Percentiles rank a stretch among this genome's conserved stretches.
Conservation (phyloP, 2,113 vertebrate species). For the Circaetus cinerascens region DNA sequence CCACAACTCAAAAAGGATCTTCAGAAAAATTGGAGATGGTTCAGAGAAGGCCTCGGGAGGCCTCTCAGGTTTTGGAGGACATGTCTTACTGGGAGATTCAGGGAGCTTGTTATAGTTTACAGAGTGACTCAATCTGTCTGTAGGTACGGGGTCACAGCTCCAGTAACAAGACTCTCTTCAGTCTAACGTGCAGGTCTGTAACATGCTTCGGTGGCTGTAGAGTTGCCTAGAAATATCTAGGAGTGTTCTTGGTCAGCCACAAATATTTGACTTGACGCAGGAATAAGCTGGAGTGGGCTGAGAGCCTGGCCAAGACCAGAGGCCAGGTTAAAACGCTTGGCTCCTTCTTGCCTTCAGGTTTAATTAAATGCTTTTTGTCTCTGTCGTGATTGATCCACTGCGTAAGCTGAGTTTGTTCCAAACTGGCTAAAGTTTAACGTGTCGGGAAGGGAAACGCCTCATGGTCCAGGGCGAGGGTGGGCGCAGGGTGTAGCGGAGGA, state of each 20-base stretch:
- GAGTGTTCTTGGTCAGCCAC: conserved; percentile 36
- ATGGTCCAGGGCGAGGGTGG: background rate
- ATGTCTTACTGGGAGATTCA: background rate
- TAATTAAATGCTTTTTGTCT: background rate
- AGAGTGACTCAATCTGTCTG: background rate
- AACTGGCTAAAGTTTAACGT: background rate
- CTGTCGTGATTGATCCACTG: background rate
- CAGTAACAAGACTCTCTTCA: background rate
- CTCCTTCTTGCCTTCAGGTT: conserved; percentile 3
- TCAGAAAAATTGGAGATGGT: background rate
- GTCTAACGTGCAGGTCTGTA: background rate
- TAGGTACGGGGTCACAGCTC: background rate
- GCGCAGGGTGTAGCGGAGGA: background rate
- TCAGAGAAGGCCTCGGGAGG: background rate
- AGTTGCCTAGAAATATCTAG: background rate
- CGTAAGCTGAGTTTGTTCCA: background rate
- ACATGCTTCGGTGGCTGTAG: accelerated
- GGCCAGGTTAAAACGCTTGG: background rate
- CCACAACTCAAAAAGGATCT: background rate
- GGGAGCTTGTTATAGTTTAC: background rate
- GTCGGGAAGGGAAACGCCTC: background rate
- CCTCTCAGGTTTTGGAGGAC: background rate
- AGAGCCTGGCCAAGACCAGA: background rate
- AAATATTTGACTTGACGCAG: background rate
- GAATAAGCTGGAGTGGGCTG: background rate